phyloP scores from a whole-genome alignment of 30 jellyfish, hydroid and myxozoan genomes.

The Phacellophora camtschatica region DNA sequence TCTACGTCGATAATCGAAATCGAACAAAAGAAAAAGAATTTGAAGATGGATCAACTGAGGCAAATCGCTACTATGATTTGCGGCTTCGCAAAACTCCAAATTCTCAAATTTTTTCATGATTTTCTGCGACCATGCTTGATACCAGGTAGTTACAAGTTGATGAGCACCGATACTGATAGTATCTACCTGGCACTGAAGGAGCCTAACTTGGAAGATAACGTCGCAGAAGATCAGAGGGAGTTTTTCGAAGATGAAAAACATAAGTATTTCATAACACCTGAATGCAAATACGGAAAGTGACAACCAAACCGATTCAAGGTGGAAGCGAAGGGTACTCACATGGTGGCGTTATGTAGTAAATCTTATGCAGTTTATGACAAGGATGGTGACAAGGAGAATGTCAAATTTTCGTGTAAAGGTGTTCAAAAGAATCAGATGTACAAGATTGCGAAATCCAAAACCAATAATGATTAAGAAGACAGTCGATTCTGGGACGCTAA shows the following conservation, averaged over 20 bases:
- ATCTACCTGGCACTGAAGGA: background rate
- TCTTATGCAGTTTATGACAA: background rate
- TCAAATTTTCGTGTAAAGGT: background rate
- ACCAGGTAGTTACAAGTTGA: background rate
- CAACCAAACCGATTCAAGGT: background rate
- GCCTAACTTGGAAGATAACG: background rate
- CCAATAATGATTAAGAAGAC: background rate
- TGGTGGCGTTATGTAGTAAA: background rate
- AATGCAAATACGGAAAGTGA: background rate
- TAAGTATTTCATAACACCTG: background rate
- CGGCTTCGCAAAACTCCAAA: background rate
- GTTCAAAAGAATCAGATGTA: background rate
- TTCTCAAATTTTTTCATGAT: background rate
- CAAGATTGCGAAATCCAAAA: background rate
- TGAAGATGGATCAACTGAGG: background rate
- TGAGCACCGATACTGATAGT: background rate
- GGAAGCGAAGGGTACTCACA: background rate
- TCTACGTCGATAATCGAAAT: background rate
- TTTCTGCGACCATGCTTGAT: background rate
- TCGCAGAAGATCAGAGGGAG: background rate
- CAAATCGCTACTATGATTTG: background rate
- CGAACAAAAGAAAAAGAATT: background rate
- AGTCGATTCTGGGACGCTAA: background rate
- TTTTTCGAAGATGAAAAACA: background rate
- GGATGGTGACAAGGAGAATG: background rate